Evolutionary conservation across 2,888 invertebrate genomes (phyloP).

Genomic region (Mythimna albipuncta): DNA sequence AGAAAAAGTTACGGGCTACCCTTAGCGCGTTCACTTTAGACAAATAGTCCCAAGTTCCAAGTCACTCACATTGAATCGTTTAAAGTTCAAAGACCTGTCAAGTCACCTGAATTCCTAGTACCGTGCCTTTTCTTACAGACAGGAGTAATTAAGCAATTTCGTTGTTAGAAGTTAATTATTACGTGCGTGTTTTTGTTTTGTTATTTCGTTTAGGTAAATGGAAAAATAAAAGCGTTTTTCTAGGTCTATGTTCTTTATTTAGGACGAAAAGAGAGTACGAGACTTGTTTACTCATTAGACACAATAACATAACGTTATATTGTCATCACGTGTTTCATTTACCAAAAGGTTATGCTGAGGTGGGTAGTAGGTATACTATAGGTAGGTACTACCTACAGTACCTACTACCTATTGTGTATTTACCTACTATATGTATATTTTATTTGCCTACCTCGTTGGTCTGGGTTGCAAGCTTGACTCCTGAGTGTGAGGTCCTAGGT

Average conservation of each 20-base stretch:
- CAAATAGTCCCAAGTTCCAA: constrained; percentile 9
- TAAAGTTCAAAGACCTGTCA: constrained; percentile 17
- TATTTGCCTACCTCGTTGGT: too few species aligned
- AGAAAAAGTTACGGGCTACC: too few species aligned
- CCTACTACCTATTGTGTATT: too few species aligned
- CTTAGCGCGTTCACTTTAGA: not conserved
- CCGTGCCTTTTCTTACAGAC: constrained; percentile 1
- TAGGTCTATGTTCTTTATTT: constrained; percentile 2
- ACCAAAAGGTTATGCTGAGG: not conserved
- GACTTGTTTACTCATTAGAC: not conserved
- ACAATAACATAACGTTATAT: not conserved
- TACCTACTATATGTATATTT: too few species aligned
- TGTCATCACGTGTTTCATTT: not conserved
- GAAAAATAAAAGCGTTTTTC: not conserved
- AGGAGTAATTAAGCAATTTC: constrained; percentile 25
- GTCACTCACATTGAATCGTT: constrained; percentile 8
- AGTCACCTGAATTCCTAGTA: not conserved
- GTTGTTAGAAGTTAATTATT: constrained; percentile 10
- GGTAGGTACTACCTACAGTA: too few species aligned
- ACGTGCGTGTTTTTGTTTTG: constrained; percentile 11
- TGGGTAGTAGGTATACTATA: not conserved
- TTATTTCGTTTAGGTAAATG: not conserved
- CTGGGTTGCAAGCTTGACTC: too few species aligned
- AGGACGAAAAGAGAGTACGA: not conserved
- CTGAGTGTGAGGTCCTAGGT: too few species aligned